Evolutionary conservation across 2,113 vertebrate genomes (phyloP), one percentile per base, ranked within the genome.

Genomic region (Sinocyclocheilus anophthalmus): DNA sequence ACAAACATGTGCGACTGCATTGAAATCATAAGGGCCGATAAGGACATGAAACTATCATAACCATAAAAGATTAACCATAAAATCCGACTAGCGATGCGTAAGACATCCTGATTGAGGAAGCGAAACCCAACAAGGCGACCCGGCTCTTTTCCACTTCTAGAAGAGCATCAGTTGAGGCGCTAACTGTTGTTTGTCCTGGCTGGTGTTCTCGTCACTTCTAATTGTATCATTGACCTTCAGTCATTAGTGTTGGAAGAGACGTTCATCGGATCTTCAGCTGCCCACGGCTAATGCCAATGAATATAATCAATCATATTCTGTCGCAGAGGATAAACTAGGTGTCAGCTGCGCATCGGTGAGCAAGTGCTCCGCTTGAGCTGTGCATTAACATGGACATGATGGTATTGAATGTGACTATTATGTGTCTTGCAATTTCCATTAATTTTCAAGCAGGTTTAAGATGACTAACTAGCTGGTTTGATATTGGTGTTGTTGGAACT

Each of bases 301-400:
- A 57, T 16, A 59, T 2, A 24, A 73, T 84, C 82, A 73, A 84
- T 59, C 82, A 84, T 84, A 57, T 84, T 84, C 50, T 84, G 26
- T 57, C 13, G 2, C 12, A 37, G 1, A 42, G 50, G 57, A 84
- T 50, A 20, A 57, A 12, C 20, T 33, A 82, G 82, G 82, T 73
- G 82, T 59, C 82, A 73, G 30, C 69, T 73, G 81, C 0, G 4
- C 20, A 37, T 42, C 12, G 2, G 11, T 16, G 50, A 50, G 4
- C 42, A 69, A 78, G 26, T 76, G 76, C 76, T 30, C 14, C 18
- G 3, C 4, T n/a, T 80, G 6, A 80, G 57, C 22, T 80, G 13
- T 30, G 33, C 22, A 14, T 80, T 37, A 42, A 16, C 53, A 37
- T 61, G 9, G 42, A 69, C 30, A 10, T 67, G 4, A 45, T 69